These are phyloP conservation scores for Catostomus latipinnis DNA, from an alignment of 2,797 vertebrate genomes.

Conservation along the genomic window DNA sequence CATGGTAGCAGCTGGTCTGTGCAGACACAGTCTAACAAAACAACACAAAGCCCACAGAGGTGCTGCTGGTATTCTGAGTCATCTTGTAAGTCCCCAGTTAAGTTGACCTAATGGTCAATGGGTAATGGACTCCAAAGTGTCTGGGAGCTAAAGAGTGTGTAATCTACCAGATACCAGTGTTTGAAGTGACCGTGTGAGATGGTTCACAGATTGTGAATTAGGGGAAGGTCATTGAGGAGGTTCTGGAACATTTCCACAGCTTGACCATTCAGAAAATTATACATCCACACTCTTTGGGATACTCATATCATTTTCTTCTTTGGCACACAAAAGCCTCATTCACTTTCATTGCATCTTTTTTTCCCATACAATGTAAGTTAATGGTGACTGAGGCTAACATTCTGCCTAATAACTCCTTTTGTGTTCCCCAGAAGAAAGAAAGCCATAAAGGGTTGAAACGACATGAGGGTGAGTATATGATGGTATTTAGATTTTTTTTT, in stretches of 20 bases:
- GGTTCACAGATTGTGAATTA: conserved; percentile 26
- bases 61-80: conserved; percentile 32
- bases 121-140: conserved; percentile 42
- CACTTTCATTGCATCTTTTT: no score
- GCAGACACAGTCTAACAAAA: conserved; percentile 15
- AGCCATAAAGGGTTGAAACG: no score
- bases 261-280: background rate
- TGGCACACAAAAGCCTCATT: no score
- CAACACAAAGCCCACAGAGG: background rate
- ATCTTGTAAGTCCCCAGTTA: conserved; percentile 48
- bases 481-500: no score
- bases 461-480: no score
- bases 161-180: conserved; percentile 31
- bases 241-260: background rate
- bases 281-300: no score
- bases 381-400: no score
- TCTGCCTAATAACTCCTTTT: no score
- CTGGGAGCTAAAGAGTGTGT: conserved; percentile 24
- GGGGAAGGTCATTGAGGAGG: background rate
- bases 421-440: no score
- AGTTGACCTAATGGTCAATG: conserved; percentile 44
- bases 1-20: conserved; percentile 31
- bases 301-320: no score
- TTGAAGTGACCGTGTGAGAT: conserved; percentile 21
- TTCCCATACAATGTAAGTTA: no score